Percentiles rank a stretch among this genome's conserved stretches.
These are phyloP conservation scores for Pygoscelis antarcticus DNA, from an alignment of 2,113 vertebrate species.

Conservation along the genomic window DNA sequence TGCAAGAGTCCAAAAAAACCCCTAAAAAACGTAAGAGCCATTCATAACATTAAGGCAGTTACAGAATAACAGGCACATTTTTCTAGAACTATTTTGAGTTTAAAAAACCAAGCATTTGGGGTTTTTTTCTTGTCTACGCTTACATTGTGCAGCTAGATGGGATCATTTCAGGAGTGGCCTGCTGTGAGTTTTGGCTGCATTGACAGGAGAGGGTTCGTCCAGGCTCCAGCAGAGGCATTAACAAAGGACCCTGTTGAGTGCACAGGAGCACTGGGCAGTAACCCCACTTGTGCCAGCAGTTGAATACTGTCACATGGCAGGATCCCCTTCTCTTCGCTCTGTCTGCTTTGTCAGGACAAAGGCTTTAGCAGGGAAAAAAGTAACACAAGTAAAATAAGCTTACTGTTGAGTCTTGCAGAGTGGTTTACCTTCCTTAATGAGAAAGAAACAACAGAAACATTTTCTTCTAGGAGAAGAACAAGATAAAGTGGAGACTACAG, in stretches of 20 bases:
- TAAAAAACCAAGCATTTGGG: background rate
- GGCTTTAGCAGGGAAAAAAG: background rate
- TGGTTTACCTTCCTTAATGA: background rate
- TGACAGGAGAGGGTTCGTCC: background rate
- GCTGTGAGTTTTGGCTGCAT: background rate
- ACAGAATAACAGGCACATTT: background rate
- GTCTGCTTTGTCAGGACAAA: background rate
- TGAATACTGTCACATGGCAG: background rate
- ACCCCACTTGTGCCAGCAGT: background rate
- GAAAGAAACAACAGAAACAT: background rate
- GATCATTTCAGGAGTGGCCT: background rate
- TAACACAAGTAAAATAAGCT: background rate
- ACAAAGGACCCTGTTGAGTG: background rate
- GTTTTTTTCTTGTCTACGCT: background rate
- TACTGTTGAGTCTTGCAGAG: background rate
- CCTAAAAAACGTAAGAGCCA: background rate
- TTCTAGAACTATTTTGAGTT: background rate
- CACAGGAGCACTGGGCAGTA: background rate
- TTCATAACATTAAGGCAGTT: background rate
- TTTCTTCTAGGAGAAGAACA: background rate
- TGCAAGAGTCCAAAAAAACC: background rate
- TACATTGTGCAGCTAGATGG: background rate
- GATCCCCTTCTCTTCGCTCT: background rate
- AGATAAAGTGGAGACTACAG: background rate
- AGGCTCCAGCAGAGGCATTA: background rate